Evolutionary conservation across 2,888 invertebrate genomes (phyloP), one percentile per base, ranked within the genome.

Genomic region (Mesorhabditis sp.): DNA sequence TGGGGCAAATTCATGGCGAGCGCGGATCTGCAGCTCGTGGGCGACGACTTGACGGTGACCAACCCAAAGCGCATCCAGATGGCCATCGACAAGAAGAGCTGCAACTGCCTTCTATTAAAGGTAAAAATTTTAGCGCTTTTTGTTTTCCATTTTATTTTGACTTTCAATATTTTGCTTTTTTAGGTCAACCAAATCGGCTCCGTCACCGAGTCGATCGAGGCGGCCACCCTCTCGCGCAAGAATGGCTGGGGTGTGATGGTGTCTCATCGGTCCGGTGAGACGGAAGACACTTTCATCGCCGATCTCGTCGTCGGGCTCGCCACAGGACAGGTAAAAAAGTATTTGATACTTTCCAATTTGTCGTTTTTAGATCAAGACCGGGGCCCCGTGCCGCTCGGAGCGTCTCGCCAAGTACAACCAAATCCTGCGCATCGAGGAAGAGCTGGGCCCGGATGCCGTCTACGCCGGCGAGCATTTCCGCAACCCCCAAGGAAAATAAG

Each of bases 271-370:
- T 95, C 95, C 77, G 98, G 98, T 76, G 98, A 99, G 88, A 99
- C 98, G 70, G 98, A 99, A 88, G 98, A 99, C 87, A 93, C 95
- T 0, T 97, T 97, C 89, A 98, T 98, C 86, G 98, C 96, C 77
- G 98, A 98, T 88, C 89, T 99, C 83, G 97, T 97, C n/a, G 98
- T 98, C 62, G 98, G 98, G 75, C 90, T 98, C 72, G 93, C 95
- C 70, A 97, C 97, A 70, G 98, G 98, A 73, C 97, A 98, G 89
- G 89, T 89, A 78, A 62, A 69, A 44, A 15, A 42, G 0, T 28
- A 28, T 28, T 28, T 28, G 28, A 28, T 28, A 28, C 28, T 28
- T 28, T 28, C 28, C 28, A 28, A 28, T 28, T 28, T 28, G 28
- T 28, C 28, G 28, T 28, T 28, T 28, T 15, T 76, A 90, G 89